phyloP scores from a whole-genome alignment of 2,113 vertebrate species.

The Coryphaenoides rupestris region DNA sequence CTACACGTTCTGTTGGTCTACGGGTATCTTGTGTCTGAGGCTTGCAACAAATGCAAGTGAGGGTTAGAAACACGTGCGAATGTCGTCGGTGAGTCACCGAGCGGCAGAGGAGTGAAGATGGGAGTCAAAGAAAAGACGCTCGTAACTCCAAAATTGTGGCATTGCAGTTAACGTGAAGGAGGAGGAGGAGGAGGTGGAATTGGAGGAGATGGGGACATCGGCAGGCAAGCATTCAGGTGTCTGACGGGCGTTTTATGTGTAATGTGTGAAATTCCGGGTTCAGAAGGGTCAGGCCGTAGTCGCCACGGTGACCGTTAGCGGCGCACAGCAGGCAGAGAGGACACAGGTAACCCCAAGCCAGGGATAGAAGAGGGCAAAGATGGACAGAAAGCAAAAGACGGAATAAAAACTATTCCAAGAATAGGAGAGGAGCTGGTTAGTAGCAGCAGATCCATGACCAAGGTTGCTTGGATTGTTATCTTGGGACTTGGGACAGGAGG shows the following conservation, averaged over 20 bases:
- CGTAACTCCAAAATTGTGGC: constrained; percentile 73
- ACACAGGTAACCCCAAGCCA: constrained; percentile 11
- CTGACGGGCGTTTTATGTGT: neutral
- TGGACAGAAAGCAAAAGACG: constrained; percentile 22
- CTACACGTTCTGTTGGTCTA: too few species aligned
- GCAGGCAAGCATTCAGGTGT: constrained; percentile 10
- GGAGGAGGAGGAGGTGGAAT: constrained; percentile 26
- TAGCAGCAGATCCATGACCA: constrained; percentile 4
- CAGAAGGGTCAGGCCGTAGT: constrained; percentile 12
- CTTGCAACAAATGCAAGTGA: too few species aligned
- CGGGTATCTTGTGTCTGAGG: too few species aligned
- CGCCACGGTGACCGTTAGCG: constrained; percentile 23
- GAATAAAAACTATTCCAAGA: constrained; percentile 19
- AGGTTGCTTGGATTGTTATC: constrained; percentile 7
- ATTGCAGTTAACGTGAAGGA: constrained; percentile 25
- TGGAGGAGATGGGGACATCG: constrained; percentile 39
- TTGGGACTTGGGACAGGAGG: too few species aligned
- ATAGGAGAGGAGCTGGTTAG: constrained; percentile 6
- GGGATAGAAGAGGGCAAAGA: constrained; percentile 23
- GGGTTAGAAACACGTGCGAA: too few species aligned
- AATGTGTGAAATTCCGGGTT: constrained; percentile 10
- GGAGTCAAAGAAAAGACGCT: constrained; percentile 61
- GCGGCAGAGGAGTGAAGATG: neutral
- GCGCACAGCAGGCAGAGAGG: constrained; percentile 22
- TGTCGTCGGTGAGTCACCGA: too few species aligned